Evolutionary conservation across 1,140 invertebrate species (phyloP).

Genomic region (Drosophila nigromelanica): DNA sequence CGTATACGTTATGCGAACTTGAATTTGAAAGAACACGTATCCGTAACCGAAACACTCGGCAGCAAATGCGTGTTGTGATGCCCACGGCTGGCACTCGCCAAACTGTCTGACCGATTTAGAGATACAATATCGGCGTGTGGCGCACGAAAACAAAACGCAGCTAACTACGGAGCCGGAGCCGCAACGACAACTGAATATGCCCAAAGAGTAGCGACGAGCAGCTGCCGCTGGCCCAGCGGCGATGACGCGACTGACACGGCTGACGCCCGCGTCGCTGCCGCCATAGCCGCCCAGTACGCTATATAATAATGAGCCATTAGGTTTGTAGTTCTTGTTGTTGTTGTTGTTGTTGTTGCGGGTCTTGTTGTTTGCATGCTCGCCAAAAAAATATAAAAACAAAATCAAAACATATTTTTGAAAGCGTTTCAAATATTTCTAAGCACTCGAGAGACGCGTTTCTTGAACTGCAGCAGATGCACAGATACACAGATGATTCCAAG

Average conservation of each 20-base stretch:
- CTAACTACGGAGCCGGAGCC: conserved; percentile 42
- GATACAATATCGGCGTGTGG: conserved; percentile 41
- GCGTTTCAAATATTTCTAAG: conserved; percentile 35
- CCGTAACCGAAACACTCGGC: conserved; percentile 4
- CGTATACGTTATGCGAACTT: conserved; percentile 63
- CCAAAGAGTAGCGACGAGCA: conserved; percentile 51
- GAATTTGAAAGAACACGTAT: conserved; percentile 20
- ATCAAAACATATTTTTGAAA: conserved; percentile 41
- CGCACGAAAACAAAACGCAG: conserved; percentile 39
- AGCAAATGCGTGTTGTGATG: conserved; percentile 23
- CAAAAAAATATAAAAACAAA: conserved; percentile 28
- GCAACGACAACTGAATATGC: conserved; percentile 48
- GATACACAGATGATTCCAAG: conserved; percentile 14
- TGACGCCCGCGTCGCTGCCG: conserved; percentile 30
- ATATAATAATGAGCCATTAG: conserved; percentile 53
- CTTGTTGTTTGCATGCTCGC: conserved; percentile 20
- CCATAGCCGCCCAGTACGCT: conserved; percentile 8
- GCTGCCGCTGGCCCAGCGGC: conserved; percentile 19
- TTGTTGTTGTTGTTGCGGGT: conserved; percentile 5
- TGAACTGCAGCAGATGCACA: conserved; percentile 16
- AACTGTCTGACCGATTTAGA: conserved; percentile 68
- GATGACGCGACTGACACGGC: conserved; percentile 36
- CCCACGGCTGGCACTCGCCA: conserved; percentile 26
- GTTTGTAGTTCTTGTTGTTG: conserved; percentile 14
- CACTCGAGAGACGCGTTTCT: conserved; percentile 21